Conservation (phyloP, 1,140 invertebrate species). For the Rhagoletis zephyria region DNA sequence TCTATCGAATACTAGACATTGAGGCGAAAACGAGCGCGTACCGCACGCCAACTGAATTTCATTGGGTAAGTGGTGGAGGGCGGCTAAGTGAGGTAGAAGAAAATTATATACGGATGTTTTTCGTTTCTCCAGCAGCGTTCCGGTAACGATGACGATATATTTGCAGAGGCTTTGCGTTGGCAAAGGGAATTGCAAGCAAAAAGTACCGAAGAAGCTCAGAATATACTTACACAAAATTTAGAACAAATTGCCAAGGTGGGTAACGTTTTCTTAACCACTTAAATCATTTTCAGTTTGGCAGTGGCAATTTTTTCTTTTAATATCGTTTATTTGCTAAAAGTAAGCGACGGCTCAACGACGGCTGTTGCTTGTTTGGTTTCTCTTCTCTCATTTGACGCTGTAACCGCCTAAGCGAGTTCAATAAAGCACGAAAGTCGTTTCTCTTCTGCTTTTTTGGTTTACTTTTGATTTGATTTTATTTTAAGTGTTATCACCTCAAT, state of each 20-base stretch:
- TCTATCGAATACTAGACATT: slow-evolving; percentile 67
- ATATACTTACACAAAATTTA: slow-evolving; percentile 66
- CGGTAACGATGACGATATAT: slow-evolving; percentile 65
- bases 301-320: not conserved
- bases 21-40: slow-evolving; percentile 65
- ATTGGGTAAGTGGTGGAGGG: slow-evolving; percentile 60
- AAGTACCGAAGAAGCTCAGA: slow-evolving; percentile 67
- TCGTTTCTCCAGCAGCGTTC: slow-evolving; percentile 55
- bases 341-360: not conserved
- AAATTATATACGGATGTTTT: not conserved
- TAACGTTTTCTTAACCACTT: not conserved
- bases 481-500: no score
- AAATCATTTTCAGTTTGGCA: not conserved
- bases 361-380: not conserved
- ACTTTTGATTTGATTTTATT: no score
- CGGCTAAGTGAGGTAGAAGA: not conserved
- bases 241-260: slow-evolving; percentile 68
- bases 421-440: no score
- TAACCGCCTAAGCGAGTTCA: no score
- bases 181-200: slow-evolving; percentile 66
- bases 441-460: no score
- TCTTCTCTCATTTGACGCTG: no score
- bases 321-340: not conserved
- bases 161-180: slow-evolving; percentile 66
- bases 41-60: slow-evolving; percentile 63